Conservation (phyloP, 2,113 vertebrate species). For the Protobothrops flavoviridis region DNA sequence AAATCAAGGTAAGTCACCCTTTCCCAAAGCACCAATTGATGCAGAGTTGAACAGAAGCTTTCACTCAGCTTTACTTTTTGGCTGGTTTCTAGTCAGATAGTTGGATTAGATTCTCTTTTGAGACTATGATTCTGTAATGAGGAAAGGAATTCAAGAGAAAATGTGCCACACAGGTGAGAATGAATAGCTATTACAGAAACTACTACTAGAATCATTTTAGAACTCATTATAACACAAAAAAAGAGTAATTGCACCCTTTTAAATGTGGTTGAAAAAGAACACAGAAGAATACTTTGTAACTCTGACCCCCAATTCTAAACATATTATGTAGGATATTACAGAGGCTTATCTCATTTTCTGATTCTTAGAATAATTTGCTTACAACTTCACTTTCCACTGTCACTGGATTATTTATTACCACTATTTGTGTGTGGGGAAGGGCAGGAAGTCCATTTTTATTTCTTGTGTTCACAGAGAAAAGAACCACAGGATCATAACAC, state of each 20-base stretch:
- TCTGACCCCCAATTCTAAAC: background rate
- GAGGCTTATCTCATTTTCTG: conserved; percentile 25
- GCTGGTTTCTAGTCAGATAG: background rate
- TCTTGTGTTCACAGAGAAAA: background rate
- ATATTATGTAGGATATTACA: conserved; percentile 11
- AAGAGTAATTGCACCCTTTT: background rate
- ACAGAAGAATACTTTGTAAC: conserved; percentile 4
- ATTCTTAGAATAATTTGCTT: conserved; percentile 27
- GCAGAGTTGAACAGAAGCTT: background rate
- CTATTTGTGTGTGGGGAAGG: background rate
- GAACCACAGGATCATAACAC: background rate
- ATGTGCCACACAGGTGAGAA: background rate
- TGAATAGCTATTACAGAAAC: conserved; percentile 15
- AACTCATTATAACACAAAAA: background rate
- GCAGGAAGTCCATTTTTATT: background rate
- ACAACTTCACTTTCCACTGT: conserved; percentile 22
- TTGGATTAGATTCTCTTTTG: background rate
- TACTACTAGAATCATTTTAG: background rate
- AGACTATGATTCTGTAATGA: background rate
- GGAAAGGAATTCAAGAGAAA: conserved; percentile 1
- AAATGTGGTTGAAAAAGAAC: conserved; percentile 14
- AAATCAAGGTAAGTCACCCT: background rate
- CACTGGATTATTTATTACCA: conserved; percentile 24
- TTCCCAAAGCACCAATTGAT: background rate
- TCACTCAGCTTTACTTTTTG: background rate